Evolutionary conservation across 2,888 invertebrate genomes (phyloP).

Genomic region (Melanostoma scalare): DNA sequence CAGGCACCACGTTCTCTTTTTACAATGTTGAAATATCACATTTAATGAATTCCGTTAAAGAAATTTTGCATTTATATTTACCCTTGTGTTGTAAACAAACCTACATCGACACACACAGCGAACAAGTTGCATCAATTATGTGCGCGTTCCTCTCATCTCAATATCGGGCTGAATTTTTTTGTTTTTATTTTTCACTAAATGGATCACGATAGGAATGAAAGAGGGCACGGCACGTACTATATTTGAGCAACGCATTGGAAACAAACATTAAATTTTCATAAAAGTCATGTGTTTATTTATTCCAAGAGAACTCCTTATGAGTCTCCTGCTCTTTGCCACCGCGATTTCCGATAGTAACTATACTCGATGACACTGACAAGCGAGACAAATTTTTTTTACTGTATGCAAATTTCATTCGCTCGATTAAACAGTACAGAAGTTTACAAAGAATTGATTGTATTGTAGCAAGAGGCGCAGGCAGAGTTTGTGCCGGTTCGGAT

Average conservation of each 20-base stretch:
- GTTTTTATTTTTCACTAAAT: constrained; percentile 16
- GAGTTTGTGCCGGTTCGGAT: constrained; percentile 9
- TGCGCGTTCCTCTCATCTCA: background rate
- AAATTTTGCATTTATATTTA: constrained; percentile 33
- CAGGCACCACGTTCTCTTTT: constrained; percentile 14
- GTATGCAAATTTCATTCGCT: constrained; percentile 42
- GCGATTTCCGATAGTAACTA: background rate
- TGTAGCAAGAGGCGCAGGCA: constrained; percentile 37
- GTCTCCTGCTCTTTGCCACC: background rate
- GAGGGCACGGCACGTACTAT: constrained; percentile 45
- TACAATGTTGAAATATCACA: constrained; percentile 16
- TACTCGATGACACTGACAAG: background rate
- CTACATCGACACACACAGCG: background rate
- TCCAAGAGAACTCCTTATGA: constrained; percentile 31
- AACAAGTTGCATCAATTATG: constrained; percentile 19
- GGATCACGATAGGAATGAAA: background rate
- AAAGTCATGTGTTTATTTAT: constrained; percentile 42
- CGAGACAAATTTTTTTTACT: constrained; percentile 36
- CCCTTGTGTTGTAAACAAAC: constrained; percentile 25
- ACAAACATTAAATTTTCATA: constrained; percentile 43
- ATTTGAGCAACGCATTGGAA: constrained; percentile 33
- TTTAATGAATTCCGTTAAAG: constrained; percentile 16
- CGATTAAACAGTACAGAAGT: constrained; percentile 18
- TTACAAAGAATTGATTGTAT: constrained; percentile 15
- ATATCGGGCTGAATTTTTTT: background rate